Evolutionary conservation across 2,888 invertebrate genomes (phyloP), one percentile per base, ranked within the genome.

Genomic region (Conchocele bisecta): DNA sequence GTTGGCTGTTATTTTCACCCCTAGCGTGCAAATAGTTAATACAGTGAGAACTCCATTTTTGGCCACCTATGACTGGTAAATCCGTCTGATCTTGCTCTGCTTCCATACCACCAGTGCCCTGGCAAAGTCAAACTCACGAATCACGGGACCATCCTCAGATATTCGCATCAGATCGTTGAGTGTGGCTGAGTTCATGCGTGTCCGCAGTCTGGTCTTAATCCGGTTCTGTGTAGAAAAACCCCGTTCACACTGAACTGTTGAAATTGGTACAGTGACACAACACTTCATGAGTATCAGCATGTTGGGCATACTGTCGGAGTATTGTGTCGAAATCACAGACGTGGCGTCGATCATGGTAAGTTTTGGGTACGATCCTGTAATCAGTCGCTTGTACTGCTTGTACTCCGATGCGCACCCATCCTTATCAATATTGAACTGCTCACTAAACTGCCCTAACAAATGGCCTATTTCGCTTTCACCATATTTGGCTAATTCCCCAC

Each of bases 371-470:
- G 29, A 58, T n/a, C 63, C 60, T 20, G 37, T 15, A 11, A 68
- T 64, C 11, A 73, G 46, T 2, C 63, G 41, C 53, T 67, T 72
- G 41, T 72, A 72, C 53, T 66, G 60, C 39, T 41, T 48, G 37
- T 66, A 72, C 41, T 67, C 72, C 31, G 50, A 28, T 20, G 31
- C 17, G 13, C 33, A 17, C 13, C 57, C 37, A n/a, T 42, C 58
- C 41, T 33, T 51, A 20, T 42, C 39, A 3, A 39, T 42, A n/a
- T 46, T 22, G 7, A 22, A 41, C 13, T 17, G 54, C 4, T 39
- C 13, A 20, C 24, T 48, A 56, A 68, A 68, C 31, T 65, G 54
- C 9, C 58, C 44, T 26, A 39, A 42, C 11, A 73, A 24, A 15
- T 29, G 13, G 17, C n/a, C 31, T 11, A 68, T 5, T 42, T 63